A percentile compares a stretch with the other conserved stretches of the same genome.
phyloP scores from a whole-genome alignment of 2,797 vertebrate genomes.

The Aselliscus stoliczkanus region DNA sequence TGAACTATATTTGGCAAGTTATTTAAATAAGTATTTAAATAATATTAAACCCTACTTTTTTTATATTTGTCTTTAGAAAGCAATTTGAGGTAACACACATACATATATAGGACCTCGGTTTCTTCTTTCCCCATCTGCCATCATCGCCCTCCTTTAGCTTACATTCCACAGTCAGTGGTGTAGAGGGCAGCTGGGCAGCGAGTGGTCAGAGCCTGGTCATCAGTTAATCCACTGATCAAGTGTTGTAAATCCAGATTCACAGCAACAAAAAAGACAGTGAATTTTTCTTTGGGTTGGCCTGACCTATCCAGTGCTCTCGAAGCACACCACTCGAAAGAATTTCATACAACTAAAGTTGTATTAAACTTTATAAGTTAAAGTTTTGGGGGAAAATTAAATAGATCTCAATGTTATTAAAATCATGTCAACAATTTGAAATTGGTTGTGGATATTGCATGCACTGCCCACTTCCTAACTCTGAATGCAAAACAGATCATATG shows the following conservation, averaged over 20 bases:
- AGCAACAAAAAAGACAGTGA: neutral
- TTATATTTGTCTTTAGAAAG: neutral
- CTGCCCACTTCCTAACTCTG: neutral
- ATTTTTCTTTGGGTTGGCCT: neutral
- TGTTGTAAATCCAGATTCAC: constrained; percentile 18
- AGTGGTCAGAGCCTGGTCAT: neutral
- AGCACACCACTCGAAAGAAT: neutral
- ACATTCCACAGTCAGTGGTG: neutral
- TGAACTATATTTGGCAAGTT: neutral
- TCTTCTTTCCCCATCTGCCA: neutral
- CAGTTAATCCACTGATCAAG: neutral
- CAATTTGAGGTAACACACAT: neutral
- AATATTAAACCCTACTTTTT: neutral
- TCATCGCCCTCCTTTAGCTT: neutral
- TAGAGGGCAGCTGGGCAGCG: neutral
- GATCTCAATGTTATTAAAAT: neutral
- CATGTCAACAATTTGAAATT: neutral
- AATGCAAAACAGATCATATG: neutral
- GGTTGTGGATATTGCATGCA: neutral
- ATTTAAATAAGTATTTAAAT: neutral
- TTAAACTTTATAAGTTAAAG: neutral
- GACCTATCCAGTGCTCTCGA: neutral
- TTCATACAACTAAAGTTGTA: neutral
- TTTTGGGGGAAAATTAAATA: neutral
- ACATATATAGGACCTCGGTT: neutral